Conservation (phyloP, 2,888 invertebrate genomes). For the Carterocephalus palaemon region DNA sequence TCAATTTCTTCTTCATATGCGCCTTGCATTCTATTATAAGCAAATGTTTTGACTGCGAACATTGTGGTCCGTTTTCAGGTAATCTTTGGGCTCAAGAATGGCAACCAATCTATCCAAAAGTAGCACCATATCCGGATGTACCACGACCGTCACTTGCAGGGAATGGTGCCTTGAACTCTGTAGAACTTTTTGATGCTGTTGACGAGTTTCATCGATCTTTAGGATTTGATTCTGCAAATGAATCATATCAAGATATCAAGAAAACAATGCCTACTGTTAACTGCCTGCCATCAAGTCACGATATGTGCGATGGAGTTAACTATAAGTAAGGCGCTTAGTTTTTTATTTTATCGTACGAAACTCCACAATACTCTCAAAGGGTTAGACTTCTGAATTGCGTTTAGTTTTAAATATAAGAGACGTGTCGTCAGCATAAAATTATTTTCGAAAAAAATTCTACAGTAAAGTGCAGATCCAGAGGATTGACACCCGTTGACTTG, state of each 20-base stretch:
- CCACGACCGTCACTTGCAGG: slow-evolving; percentile 74
- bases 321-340: slow-evolving; percentile 79
- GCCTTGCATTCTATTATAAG: slow-evolving; percentile 23
- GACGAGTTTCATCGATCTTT: slow-evolving; percentile 81
- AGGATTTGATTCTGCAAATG: slow-evolving; percentile 79
- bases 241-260: slow-evolving; percentile 79
- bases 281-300: slow-evolving; percentile 84
- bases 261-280: slow-evolving; percentile 79
- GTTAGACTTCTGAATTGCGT: background rate
- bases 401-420: too few species aligned
- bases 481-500: too few species aligned
- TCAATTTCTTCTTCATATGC: background rate
- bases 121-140: slow-evolving; percentile 69
- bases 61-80: slow-evolving; percentile 58
- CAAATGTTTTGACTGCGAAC: slow-evolving; percentile 18
- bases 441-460: too few species aligned
- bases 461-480: too few species aligned
- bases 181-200: slow-evolving; percentile 78
- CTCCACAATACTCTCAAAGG: background rate
- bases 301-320: slow-evolving; percentile 82
- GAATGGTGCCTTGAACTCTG: slow-evolving; percentile 57
- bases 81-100: slow-evolving; percentile 84
- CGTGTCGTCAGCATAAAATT: too few species aligned
- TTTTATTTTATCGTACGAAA: background rate
- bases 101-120: slow-evolving; percentile 70